Percentiles rank a stretch among this genome's conserved stretches.
These are phyloP conservation scores for Lineus longissimus DNA, from an alignment of 1,140 invertebrate genomes.

Conservation along the genomic window DNA sequence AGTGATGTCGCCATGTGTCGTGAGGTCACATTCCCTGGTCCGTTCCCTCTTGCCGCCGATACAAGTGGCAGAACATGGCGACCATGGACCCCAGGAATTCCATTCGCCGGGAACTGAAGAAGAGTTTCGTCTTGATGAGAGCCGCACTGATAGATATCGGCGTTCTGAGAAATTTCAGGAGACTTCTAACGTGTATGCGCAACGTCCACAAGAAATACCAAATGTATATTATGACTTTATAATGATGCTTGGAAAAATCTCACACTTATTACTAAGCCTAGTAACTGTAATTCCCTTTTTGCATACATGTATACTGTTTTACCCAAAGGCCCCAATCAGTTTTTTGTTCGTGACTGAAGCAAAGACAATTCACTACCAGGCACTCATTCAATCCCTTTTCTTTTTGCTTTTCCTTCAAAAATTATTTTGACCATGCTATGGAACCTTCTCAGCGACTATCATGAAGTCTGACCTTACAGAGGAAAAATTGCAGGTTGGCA, in stretches of 20 bases:
- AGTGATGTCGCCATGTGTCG: constrained; percentile 34
- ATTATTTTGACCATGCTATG: neutral
- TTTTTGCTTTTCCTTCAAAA: too few species aligned
- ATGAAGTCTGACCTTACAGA: neutral
- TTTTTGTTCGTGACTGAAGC: too few species aligned
- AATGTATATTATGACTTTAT: neutral
- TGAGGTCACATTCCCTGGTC: constrained; percentile 12
- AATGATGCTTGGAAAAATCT: neutral
- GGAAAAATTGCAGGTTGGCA: neutral
- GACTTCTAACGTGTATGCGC: neutral
- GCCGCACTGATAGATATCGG: neutral
- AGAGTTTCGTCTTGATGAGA: neutral
- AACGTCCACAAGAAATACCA: neutral
- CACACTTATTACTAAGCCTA: neutral
- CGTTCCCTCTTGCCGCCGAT: neutral
- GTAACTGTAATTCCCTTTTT: too few species aligned
- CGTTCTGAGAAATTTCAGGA: neutral
- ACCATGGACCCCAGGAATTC: neutral
- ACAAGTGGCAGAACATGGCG: neutral
- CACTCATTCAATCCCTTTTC: too few species aligned
- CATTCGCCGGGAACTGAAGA: neutral
- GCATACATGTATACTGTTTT: too few species aligned
- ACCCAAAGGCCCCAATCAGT: too few species aligned
- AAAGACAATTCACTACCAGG: too few species aligned
- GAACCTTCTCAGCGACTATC: neutral